These are phyloP conservation scores for Neoarius graeffei DNA, from an alignment of 2,113 vertebrate species.

Conservation along the genomic window DNA sequence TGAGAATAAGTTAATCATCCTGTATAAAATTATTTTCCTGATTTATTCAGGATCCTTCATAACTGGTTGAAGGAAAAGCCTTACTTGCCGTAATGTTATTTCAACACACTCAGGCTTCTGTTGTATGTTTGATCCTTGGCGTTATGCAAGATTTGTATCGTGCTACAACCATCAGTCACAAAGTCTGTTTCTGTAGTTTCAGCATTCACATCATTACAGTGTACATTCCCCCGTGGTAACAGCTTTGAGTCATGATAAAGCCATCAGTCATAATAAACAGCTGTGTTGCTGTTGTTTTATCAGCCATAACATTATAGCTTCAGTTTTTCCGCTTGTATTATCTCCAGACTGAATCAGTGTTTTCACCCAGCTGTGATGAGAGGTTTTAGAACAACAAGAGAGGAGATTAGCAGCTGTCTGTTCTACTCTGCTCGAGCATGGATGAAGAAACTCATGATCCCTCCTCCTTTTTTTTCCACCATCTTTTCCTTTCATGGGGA, in stretches of 20 bases:
- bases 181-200: neutral
- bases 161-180: neutral
- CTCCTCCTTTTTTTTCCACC: neutral
- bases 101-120: neutral
- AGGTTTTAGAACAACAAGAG: conserved; percentile 40
- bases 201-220: neutral
- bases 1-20: neutral
- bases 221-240: neutral
- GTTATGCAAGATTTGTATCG: neutral
- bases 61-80: neutral
- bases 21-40: neutral
- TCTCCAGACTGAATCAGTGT: neutral
- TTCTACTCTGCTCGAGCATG: conserved; percentile 49
- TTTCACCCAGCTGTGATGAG: neutral
- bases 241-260: neutral
- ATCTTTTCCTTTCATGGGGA: conserved; percentile 27
- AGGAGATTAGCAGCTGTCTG: conserved; percentile 56
- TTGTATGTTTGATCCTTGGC: neutral
- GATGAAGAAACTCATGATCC: conserved; percentile 35
- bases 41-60: neutral
- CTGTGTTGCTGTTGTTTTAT: conserved; percentile 11
- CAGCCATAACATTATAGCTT: conserved; percentile 1
- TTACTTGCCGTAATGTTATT: neutral
- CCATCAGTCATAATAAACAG: conserved; percentile 23
- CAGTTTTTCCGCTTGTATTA: conserved; percentile 6